Percentiles rank a stretch among this genome's conserved stretches.
Conservation (phyloP, 2,113 vertebrate species). For the Psilopogon haemacephalus region DNA sequence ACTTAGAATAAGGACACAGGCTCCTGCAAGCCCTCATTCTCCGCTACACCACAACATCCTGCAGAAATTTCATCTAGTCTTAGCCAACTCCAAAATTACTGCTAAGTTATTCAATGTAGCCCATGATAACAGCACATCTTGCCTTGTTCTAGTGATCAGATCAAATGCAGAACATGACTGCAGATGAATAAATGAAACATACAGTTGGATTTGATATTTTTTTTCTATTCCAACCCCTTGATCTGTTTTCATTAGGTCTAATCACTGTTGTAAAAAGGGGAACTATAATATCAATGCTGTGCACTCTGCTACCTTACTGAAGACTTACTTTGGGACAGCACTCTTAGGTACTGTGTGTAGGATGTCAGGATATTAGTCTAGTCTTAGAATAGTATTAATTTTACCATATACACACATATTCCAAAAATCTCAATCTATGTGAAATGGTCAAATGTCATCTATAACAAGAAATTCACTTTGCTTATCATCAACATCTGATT, state of each 20-base stretch:
- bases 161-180: background rate
- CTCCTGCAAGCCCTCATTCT: background rate
- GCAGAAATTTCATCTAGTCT: background rate
- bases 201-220: background rate
- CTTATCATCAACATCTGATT: background rate
- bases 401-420: background rate
- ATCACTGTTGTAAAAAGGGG: background rate
- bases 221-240: background rate
- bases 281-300: background rate
- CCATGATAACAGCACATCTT: background rate
- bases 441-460: background rate
- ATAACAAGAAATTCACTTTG: background rate
- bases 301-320: background rate
- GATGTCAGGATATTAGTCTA: background rate
- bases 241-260: background rate
- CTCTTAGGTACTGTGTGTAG: no score
- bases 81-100: background rate
- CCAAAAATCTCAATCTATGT: background rate
- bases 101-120: accelerated
- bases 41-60: background rate
- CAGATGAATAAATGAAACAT: background rate
- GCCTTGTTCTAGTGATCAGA: background rate
- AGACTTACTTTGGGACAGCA: background rate
- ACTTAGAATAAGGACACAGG: background rate
- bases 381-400: background rate